These are phyloP conservation scores for Guaruba guarouba DNA, from an alignment of 2,113 vertebrate species.

Conservation along the genomic window DNA sequence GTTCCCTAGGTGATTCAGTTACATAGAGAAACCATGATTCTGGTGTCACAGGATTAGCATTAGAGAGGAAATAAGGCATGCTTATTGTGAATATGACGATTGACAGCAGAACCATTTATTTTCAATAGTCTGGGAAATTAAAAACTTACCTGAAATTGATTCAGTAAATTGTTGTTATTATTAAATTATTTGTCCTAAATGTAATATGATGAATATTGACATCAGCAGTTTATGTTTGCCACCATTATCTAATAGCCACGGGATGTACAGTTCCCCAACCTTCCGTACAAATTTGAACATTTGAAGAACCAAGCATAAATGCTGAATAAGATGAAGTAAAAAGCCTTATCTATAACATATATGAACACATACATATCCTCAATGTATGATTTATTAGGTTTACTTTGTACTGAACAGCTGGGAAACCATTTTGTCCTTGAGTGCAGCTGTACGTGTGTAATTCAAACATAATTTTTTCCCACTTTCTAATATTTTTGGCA, in stretches of 20 bases:
- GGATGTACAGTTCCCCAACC: background rate
- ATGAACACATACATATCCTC: background rate
- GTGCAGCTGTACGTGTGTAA: background rate
- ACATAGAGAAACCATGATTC: background rate
- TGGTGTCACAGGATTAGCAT: background rate
- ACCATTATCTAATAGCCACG: background rate
- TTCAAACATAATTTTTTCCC: background rate
- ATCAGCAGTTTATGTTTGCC: slow-evolving; percentile 9
- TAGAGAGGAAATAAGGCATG: background rate
- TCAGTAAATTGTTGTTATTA: slow-evolving; percentile 29
- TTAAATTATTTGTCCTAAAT: slow-evolving; percentile 40
- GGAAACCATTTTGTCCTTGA: background rate
- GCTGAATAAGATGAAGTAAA: background rate
- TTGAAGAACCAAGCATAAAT: background rate
- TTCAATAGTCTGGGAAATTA: slow-evolving; percentile 60
- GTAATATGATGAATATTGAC: slow-evolving; percentile 40
- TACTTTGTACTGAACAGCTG: background rate
- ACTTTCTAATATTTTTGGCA: background rate
- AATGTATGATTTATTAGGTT: background rate
- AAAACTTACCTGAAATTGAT: slow-evolving; percentile 14
- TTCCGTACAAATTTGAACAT: background rate
- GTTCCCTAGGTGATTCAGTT: background rate
- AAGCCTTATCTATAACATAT: background rate
- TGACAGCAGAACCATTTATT: slow-evolving; percentile 59
- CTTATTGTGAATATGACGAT: background rate